phyloP scores from a whole-genome alignment of 2,113 vertebrate genomes.

The Melanerpes formicivorus region DNA sequence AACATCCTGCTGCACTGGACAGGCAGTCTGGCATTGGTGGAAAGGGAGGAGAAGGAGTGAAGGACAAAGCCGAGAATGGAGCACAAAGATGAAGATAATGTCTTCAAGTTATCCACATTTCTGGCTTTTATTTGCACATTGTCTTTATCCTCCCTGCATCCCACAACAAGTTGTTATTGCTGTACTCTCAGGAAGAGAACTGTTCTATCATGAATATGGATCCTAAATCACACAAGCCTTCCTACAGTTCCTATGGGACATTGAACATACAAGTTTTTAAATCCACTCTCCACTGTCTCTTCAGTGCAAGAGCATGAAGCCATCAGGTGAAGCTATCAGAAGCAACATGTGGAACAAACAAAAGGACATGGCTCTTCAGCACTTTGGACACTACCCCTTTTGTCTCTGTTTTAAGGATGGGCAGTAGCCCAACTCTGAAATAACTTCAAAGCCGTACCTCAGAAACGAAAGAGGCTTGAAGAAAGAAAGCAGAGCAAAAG shows the following conservation, averaged over 20 bases:
- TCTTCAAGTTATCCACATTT: neutral
- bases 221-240: neutral
- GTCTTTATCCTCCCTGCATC: neutral
- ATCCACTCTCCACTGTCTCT: neutral
- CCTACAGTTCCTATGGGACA: neutral
- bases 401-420: neutral
- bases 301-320: neutral
- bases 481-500: neutral
- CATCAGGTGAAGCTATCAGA: neutral
- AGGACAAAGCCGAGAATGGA: neutral
- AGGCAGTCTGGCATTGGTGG: neutral
- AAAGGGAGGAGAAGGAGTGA: neutral
- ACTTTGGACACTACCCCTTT: neutral
- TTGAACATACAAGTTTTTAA: neutral
- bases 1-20: neutral
- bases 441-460: neutral
- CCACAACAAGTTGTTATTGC: neutral
- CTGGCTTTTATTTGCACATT: neutral
- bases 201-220: neutral
- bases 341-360: neutral
- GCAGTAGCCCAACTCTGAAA: neutral
- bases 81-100: neutral
- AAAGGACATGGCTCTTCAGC: neutral
- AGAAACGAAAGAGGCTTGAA: neutral
- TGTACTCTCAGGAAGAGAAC: neutral